Base-by-base conservation (phyloP, 2,888 invertebrate genomes). In the Microchrysa polita region DNA sequence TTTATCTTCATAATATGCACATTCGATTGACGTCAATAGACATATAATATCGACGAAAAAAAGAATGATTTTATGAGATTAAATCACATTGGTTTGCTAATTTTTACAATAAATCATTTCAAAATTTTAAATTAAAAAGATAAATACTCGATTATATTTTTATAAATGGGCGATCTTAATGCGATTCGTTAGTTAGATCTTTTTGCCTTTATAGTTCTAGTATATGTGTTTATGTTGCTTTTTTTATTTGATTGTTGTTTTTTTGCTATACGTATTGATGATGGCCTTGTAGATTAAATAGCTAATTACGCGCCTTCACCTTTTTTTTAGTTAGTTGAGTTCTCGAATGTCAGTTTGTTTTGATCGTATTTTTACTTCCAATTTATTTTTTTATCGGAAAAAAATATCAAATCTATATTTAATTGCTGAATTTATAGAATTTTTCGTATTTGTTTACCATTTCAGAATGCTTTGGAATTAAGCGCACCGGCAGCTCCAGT, bases 401-500 rank as follows among this genome's bases (percentile, higher is more conserved):
- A 55, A 22, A n/a, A 12, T 48, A n/a, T 5, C 4, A 48, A 48
- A 48, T n/a, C 48, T n/a, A n/a, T n/a, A 48, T 12, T 7, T 48
- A 34, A 34, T 34, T 34, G 27, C 7, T 5, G 2, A 34, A 34
- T 34, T 34, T 34, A 34, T 34, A 7, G 27, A 2, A 34, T 34
- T 34, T 34, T 34, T 72, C 76, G 74, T 72, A 79, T 76, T 76
- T 74, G 74, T 75, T 76, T 76, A 82, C 78, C 77, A 79, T 78
- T 90, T 67, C 87, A 96, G 96, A 96, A 96, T 86, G 95, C 96
- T 52, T 87, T 96, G 81, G 96, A 96, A 83, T 86, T 96, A 80
- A 93, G 94, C 76, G 95, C 94, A 20, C 96, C 96, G 61, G 96
- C 96, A 75, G 94, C 94, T 79, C 95, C 95, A 81, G 90, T 94